These are phyloP conservation scores for Acrossocheilus fasciatus DNA, from an alignment of 2,797 vertebrate genomes.

Conservation along the genomic window DNA sequence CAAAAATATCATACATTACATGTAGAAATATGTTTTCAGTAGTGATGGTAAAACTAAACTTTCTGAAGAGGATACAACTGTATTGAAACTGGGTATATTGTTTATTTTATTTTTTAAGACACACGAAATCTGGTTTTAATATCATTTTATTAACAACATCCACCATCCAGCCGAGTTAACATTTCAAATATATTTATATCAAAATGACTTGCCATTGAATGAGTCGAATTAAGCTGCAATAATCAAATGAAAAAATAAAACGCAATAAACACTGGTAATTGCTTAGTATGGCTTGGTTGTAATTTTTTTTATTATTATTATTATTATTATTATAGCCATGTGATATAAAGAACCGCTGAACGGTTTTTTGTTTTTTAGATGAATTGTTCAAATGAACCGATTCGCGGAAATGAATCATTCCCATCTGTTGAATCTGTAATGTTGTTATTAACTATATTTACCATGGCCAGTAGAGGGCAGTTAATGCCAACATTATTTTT, in stretches of 20 bases:
- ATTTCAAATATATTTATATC: neutral
- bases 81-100: neutral
- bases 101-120: neutral
- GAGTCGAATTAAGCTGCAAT: neutral
- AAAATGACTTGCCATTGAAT: neutral
- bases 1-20: neutral
- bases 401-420: neutral
- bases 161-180: neutral
- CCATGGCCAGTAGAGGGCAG: conserved; percentile 41
- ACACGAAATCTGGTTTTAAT: neutral
- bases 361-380: neutral
- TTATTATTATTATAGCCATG: too few species aligned
- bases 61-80: neutral
- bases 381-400: neutral
- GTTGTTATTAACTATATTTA: neutral
- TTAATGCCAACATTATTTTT: neutral
- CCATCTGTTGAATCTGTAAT: neutral
- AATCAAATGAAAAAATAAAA: neutral
- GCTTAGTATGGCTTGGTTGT: neutral
- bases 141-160: neutral
- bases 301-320: neutral
- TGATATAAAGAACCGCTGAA: too few species aligned
- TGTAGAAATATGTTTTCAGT: neutral
- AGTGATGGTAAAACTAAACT: neutral
- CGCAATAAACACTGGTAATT: neutral